Percentiles rank a stretch among this genome's conserved stretches.
Evolutionary conservation across 2,888 invertebrate species (phyloP).

Genomic region (Exocentrus adspersus): DNA sequence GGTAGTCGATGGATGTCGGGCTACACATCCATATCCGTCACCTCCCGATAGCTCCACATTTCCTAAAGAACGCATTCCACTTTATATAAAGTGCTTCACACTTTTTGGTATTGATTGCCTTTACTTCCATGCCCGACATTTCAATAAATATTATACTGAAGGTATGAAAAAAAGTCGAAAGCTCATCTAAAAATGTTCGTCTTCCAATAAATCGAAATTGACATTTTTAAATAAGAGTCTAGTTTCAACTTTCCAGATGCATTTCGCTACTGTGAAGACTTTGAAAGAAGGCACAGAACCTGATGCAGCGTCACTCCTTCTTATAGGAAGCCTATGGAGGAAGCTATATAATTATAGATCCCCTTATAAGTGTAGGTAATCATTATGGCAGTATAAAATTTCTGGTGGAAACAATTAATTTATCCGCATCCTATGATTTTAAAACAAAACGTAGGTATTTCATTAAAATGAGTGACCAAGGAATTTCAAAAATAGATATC

Average conservation of each 20-base stretch:
- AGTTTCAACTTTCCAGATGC: no score
- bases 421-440: background rate
- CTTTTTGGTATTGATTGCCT: conserved; percentile 26
- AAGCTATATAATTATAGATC: background rate
- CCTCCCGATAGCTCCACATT: conserved; percentile 44
- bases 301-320: background rate
- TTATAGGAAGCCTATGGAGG: no score
- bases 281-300: no score
- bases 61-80: conserved; percentile 41
- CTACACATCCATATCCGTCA: conserved; percentile 50
- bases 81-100: conserved; percentile 37
- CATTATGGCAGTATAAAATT: background rate
- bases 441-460: background rate
- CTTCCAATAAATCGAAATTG: no score
- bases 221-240: no score
- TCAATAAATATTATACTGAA: conserved; percentile 10
- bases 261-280: no score
- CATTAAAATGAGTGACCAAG: background rate
- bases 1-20: conserved; percentile 43
- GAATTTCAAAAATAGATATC: no score
- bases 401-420: background rate
- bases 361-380: background rate
- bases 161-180: background rate
- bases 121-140: conserved; percentile 13
- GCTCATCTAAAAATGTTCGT: no score